These are phyloP conservation scores for Arctopsyche grandis DNA, from an alignment of 1,140 invertebrate genomes.

Conservation along the genomic window DNA sequence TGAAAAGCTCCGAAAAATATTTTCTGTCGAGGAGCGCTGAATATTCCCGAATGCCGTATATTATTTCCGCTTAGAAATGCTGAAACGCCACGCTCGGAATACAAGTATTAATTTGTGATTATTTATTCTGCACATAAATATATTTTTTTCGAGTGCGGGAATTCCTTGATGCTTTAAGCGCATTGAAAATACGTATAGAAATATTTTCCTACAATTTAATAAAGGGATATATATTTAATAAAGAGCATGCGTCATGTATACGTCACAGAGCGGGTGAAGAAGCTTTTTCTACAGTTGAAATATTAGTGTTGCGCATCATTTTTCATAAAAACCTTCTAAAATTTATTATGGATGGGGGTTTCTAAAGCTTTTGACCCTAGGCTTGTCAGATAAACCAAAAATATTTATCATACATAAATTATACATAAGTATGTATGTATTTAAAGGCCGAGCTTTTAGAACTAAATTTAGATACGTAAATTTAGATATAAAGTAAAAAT, in stretches of 20 bases:
- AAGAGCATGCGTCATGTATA: no score
- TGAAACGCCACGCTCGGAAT: not conserved
- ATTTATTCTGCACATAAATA: not conserved
- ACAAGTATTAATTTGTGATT: conserved; percentile 15
- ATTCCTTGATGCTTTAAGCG: not conserved
- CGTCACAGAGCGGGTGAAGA: no score
- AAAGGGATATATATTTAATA: no score
- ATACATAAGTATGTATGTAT: not conserved
- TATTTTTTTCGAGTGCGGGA: not conserved
- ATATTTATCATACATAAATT: not conserved
- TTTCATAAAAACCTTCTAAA: not conserved
- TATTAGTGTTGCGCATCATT: not conserved
- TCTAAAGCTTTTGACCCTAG: not conserved
- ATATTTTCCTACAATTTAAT: no score
- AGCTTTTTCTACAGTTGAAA: not conserved
- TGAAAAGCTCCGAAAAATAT: conserved; percentile 13
- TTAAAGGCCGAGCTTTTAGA: no score
- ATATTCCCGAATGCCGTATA: conserved; percentile 17
- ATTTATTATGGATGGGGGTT: not conserved
- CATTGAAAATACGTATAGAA: no score
- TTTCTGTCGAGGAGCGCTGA: not conserved
- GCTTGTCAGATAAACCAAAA: not conserved
- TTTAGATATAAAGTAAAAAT: no score
- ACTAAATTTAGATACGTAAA: no score
- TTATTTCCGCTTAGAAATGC: not conserved